Evolutionary conservation across 2,797 vertebrate genomes (phyloP).

Genomic region (Diceros bicornis): DNA sequence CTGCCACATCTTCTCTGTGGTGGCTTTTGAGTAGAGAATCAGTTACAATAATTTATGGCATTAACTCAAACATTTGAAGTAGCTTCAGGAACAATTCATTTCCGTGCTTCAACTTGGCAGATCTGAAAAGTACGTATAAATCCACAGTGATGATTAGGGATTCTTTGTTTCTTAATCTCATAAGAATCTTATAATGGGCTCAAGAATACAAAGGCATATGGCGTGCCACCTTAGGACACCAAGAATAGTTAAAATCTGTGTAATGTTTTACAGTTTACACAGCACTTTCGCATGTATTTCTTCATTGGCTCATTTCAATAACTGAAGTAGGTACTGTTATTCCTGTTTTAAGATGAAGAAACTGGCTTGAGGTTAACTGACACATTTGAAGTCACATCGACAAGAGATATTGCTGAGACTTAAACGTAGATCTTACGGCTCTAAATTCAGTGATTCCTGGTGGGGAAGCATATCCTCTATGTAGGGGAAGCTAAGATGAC

Average conservation of each 20-base stretch:
- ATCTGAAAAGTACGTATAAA: constrained; percentile 28
- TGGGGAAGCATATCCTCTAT: background rate
- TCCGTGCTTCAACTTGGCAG: background rate
- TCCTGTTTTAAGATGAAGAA: constrained; percentile 32
- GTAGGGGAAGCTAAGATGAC: background rate
- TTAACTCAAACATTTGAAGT: constrained; percentile 38
- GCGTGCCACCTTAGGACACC: background rate
- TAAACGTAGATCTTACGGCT: background rate
- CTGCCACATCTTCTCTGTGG: background rate
- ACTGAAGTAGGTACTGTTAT: background rate
- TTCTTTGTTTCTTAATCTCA: constrained; percentile 38
- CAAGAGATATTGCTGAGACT: background rate
- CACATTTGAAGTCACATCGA: background rate
- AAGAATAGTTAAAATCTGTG: background rate
- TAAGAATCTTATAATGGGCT: background rate
- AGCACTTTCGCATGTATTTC: background rate
- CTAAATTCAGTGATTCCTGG: background rate
- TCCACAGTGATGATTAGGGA: background rate
- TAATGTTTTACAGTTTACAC: background rate
- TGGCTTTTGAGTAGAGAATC: background rate
- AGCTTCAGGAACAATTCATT: constrained; percentile 20
- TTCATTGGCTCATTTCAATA: constrained; percentile 16
- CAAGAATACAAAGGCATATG: background rate
- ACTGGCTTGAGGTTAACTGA: background rate
- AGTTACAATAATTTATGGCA: background rate